Evolutionary conservation across 64 coral and sea anemone genomes (phyloP).

Genomic region (Cladopsammia gracilis): DNA sequence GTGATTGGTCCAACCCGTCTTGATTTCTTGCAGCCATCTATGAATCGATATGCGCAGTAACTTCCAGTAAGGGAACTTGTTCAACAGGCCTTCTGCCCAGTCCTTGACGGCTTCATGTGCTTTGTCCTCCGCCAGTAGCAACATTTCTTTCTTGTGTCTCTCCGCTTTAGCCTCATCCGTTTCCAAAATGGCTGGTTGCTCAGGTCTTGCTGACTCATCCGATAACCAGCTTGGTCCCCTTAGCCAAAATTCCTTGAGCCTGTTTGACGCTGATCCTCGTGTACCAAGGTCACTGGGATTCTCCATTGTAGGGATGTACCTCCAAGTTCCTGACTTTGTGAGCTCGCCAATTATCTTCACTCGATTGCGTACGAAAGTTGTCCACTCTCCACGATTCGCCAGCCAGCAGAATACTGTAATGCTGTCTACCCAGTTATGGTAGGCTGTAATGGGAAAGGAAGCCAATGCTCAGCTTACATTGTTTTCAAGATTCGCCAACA

Average conservation of each 20-base stretch:
- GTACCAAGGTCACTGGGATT: constrained; percentile 57
- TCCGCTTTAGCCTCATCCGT: too few relatives aligned
- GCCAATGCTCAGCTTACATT: constrained; percentile 36
- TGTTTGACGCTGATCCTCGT: constrained; percentile 3
- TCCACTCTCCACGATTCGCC: constrained; percentile 37
- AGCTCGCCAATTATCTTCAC: constrained; percentile 38
- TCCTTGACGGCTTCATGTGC: neutral
- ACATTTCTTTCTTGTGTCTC: neutral
- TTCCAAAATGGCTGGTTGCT: constrained; percentile 23
- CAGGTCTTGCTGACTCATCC: neutral
- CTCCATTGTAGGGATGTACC: constrained; percentile 5
- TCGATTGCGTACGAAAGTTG: constrained; percentile 57
- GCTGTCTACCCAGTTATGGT: constrained; percentile 39
- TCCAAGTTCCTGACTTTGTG: constrained; percentile 10
- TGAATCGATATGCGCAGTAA: constrained; percentile 24
- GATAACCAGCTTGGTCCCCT: constrained; percentile 41
- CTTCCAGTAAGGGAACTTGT: constrained; percentile 44
- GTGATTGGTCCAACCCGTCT: neutral
- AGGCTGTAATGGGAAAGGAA: too few relatives aligned
- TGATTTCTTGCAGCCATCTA: neutral
- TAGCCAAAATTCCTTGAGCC: constrained; percentile 26
- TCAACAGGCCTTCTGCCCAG: constrained; percentile 19
- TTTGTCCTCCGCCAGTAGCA: constrained; percentile 11
- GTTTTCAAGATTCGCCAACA: constrained; percentile 36
- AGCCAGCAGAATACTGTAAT: constrained; percentile 67